Evolutionary conservation across 2,888 invertebrate species (phyloP), one percentile per base, ranked within the genome.

Genomic region (Uloborus plumipes): DNA sequence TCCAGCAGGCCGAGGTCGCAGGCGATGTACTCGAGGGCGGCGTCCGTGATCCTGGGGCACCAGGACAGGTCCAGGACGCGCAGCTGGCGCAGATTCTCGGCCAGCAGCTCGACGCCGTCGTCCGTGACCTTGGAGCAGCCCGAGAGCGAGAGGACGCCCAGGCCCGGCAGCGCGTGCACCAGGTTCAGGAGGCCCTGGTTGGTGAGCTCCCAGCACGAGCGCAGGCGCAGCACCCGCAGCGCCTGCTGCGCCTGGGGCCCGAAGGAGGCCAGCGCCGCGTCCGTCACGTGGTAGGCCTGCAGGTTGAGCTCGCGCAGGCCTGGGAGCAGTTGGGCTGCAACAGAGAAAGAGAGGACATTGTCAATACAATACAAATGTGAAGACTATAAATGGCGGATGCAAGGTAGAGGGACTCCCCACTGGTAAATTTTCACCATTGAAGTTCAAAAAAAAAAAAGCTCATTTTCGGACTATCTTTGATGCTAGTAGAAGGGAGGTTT

Each of bases 121-220:
- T 98, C 98, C 6, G 97, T 97, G 86, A 98, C 94, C 90, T 98
- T 98, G 90, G 96, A 97, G 92, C 98, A 98, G 59, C 98, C 98
- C 84, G 97, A 96, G 87, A 98, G 92, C 87, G 96, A 96, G 85
- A 98, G 91, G 86, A 96, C 94, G 84, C 96, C 96, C 89, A 98
- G 91, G 90, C 97, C 97, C 72, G 97, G 97, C 89, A 98, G 91
- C 74, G 97, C 95, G 90, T 97, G 96, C 86, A 97, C 97, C 87
- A 98, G 96, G 91, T 97, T 98, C 88, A 97, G 96, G 88, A 98
- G 94, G 76, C 97, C 97, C 89, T 97, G 97, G 91, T 98, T 98
- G 87, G 97, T 98, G 86, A 98, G 93, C 90, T 98, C 98, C 98
- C 98, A 98, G 90, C 98, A 98, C 84, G 96, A 96, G 88, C 96